A percentile compares a stretch with the other conserved stretches of the same genome.
Conservation (phyloP, 37 sponge, comb jelly and placozoan species). For the Ephydatia muelleri region DNA sequence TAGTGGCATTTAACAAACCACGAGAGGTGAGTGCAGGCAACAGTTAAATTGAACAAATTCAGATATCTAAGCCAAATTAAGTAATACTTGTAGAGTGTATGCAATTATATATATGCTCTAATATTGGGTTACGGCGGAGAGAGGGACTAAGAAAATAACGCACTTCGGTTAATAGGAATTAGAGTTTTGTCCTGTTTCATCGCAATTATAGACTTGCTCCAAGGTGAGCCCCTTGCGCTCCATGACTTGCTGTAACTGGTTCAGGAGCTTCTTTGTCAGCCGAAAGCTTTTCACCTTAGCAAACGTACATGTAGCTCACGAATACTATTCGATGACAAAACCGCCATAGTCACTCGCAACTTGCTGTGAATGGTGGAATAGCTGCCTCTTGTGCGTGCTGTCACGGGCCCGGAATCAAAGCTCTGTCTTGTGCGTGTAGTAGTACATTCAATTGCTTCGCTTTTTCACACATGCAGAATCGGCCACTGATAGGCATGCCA, state of each 20-base stretch:
- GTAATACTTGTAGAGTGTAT: too few species aligned
- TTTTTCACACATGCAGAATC: slow-evolving; percentile 26
- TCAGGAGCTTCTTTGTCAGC: slow-evolving; percentile 33
- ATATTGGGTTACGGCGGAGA: too few species aligned
- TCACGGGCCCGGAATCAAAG: too few species aligned
- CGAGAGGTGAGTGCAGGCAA: too few species aligned
- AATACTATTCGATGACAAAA: slow-evolving; percentile 43
- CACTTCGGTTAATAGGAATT: too few species aligned
- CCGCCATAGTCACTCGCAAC: slow-evolving; percentile 28
- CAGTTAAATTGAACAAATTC: too few species aligned
- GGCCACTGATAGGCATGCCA: slow-evolving; percentile 42
- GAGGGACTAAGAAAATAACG: too few species aligned
- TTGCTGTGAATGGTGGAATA: neutral
- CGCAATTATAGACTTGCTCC: slow-evolving; percentile 72
- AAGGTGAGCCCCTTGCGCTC: slow-evolving; percentile 16
- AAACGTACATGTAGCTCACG: slow-evolving; percentile 30
- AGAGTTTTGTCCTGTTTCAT: slow-evolving; percentile 85
- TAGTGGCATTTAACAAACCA: too few species aligned
- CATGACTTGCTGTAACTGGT: slow-evolving; percentile 19
- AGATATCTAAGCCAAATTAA: too few species aligned
- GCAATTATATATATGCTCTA: too few species aligned
- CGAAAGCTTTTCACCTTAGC: slow-evolving; percentile 57
- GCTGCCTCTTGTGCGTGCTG: neutral
- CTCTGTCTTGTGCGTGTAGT: neutral
- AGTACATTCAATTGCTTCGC: neutral